Conservation (phyloP, 2,888 invertebrate genomes). For the Drosophila ezoana region DNA sequence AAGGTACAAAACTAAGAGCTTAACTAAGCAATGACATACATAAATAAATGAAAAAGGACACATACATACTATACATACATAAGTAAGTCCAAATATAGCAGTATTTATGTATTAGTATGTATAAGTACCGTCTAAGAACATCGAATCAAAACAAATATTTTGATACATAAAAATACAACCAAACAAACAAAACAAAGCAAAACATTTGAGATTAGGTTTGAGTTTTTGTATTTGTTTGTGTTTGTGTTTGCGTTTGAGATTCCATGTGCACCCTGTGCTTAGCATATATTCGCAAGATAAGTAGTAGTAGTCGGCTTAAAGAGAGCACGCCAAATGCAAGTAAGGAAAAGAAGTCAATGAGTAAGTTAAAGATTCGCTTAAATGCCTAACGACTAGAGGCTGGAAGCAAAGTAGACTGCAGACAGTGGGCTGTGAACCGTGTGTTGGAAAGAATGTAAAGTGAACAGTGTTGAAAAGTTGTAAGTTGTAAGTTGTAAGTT, state of each 20-base stretch:
- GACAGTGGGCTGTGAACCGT: constrained; percentile 28
- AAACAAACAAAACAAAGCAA: constrained; percentile 12
- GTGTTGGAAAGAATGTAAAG: constrained; percentile 16
- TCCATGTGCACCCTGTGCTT: constrained; percentile 26
- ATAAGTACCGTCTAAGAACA: background rate
- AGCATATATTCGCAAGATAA: background rate
- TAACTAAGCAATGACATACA: constrained; percentile 25
- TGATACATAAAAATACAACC: background rate
- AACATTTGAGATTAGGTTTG: background rate
- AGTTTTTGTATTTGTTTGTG: constrained; percentile 2
- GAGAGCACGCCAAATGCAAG: constrained; percentile 35
- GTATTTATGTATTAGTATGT: background rate
- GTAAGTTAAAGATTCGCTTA: constrained; percentile 2
- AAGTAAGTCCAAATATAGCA: background rate
- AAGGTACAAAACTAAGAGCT: constrained; percentile 21
- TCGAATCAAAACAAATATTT: constrained; percentile 1
- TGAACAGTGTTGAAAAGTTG: constrained; percentile 6
- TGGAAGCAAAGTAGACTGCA: constrained; percentile 31
- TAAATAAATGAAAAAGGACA: constrained; percentile 13
- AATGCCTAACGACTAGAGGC: constrained; percentile 3
- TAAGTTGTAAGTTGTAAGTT: background rate
- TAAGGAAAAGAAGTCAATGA: constrained; percentile 24
- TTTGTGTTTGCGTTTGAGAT: constrained; percentile 29
- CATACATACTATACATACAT: constrained; percentile 6
- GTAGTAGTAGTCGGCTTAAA: constrained; percentile 13